Conservation (phyloP, 2,888 invertebrate species). For the Mantis religiosa region DNA sequence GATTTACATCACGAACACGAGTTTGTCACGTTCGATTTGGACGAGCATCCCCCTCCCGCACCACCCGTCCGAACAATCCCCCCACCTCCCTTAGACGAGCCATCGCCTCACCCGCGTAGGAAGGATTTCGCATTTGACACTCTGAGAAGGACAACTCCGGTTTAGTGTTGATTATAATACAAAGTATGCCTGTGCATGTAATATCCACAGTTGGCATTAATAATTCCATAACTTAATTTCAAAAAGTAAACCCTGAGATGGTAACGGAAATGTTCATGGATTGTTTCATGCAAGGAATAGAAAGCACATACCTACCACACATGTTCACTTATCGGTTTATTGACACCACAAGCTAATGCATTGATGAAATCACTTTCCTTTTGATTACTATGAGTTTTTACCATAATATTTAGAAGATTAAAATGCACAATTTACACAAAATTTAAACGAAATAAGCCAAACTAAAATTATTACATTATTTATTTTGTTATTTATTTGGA, state of each 20-base stretch:
- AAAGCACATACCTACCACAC: too few relatives aligned
- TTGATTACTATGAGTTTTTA: too few relatives aligned
- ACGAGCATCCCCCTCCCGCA: slow-evolving; percentile 38
- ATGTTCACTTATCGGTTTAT: too few relatives aligned
- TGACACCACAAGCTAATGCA: too few relatives aligned
- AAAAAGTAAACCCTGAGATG: background rate
- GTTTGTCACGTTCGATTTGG: slow-evolving; percentile 66
- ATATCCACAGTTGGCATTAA: background rate
- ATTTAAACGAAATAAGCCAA: too few relatives aligned
- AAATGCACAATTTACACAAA: too few relatives aligned
- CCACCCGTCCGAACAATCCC: slow-evolving; percentile 41
- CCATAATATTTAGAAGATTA: too few relatives aligned
- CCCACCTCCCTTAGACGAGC: slow-evolving; percentile 41
- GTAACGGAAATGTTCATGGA: background rate
- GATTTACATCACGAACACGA: slow-evolving; percentile 57
- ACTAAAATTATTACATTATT: too few relatives aligned
- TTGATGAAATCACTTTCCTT: too few relatives aligned
- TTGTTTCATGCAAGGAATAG: too few relatives aligned
- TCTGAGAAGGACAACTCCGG: slow-evolving; percentile 46
- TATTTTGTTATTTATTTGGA: too few relatives aligned
- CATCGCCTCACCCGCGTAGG: slow-evolving; percentile 39
- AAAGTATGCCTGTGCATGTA: background rate
- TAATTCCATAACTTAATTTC: background rate
- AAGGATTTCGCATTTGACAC: slow-evolving; percentile 45
- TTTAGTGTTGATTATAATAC: slow-evolving; percentile 35